Percentiles rank a stretch among this genome's conserved stretches.
These are phyloP conservation scores for Druon quercuslanigerum DNA, from an alignment of 1,140 invertebrate species.

Conservation along the genomic window DNA sequence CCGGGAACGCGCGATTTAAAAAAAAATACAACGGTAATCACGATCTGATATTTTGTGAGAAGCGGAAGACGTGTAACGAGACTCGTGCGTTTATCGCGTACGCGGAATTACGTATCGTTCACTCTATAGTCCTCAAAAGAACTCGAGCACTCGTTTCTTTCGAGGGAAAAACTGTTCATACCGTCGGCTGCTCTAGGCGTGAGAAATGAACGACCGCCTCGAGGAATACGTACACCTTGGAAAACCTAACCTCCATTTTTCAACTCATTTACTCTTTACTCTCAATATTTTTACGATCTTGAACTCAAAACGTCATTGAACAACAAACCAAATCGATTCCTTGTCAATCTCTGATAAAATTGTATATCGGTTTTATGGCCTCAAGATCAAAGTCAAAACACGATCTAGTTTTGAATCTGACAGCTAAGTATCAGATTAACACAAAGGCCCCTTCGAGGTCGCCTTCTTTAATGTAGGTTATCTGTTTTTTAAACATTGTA, in stretches of 20 bases:
- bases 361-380: background rate
- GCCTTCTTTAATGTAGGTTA: no score
- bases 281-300: background rate
- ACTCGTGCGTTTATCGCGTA: constrained; percentile 1
- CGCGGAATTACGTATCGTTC: background rate
- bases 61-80: constrained; percentile 23
- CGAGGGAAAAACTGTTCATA: constrained; percentile 44
- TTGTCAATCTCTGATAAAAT: background rate
- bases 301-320: background rate
- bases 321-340: background rate
- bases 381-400: background rate
- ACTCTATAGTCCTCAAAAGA: background rate
- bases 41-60: constrained; percentile 22
- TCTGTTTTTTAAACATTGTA: no score
- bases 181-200: constrained; percentile 46
- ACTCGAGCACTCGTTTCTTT: constrained; percentile 38
- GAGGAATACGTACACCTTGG: constrained; percentile 1
- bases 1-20: constrained; percentile 7
- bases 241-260: constrained; percentile 26
- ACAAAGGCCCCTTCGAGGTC: no score
- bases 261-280: constrained; percentile 12
- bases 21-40: constrained; percentile 22
- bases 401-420: no score
- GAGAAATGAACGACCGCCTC: constrained; percentile 53
- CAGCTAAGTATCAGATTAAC: no score